These are phyloP conservation scores for Megalops atlanticus DNA, from an alignment of 2,113 vertebrate species.

Conservation along the genomic window DNA sequence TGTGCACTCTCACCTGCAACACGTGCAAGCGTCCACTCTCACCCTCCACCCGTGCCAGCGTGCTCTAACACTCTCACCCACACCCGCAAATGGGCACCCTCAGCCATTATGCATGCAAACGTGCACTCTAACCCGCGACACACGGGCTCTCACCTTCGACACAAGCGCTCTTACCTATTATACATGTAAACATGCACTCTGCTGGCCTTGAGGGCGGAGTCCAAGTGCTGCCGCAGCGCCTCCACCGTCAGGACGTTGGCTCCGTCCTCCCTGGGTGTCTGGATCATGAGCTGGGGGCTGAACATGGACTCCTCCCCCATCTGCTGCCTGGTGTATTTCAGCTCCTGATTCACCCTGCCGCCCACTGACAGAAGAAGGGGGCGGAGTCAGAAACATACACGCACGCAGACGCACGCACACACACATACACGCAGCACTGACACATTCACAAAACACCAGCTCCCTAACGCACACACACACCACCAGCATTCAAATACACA, in stretches of 20 bases:
- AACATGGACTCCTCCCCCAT: constrained; percentile 99
- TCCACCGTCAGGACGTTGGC: constrained; percentile 89
- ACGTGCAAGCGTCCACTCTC: no score
- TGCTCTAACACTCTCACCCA: not conserved
- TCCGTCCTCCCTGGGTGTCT: constrained; percentile 91
- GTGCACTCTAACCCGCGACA: constrained; percentile 57
- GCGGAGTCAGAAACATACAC: not conserved
- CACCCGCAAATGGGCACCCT: constrained; percentile 22
- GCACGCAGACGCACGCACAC: constrained; percentile 46
- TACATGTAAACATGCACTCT: constrained; percentile 96
- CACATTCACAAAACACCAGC: not conserved
- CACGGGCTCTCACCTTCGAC: not conserved
- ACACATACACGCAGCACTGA: constrained; percentile 22
- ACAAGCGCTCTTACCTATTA: constrained; percentile 79
- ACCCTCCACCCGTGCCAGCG: no score
- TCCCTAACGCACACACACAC: not conserved
- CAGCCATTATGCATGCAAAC: constrained; percentile 82
- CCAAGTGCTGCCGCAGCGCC: constrained; percentile 90
- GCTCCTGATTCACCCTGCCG: constrained; percentile 93
- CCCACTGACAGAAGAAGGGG: constrained; percentile 78
- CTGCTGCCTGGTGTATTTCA: constrained; percentile 96
- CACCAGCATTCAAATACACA: not conserved
- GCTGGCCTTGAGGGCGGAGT: constrained; percentile 92
- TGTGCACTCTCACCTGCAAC: constrained; percentile 58
- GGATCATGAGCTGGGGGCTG: constrained; percentile 98